Base-by-base conservation (phyloP, 2,888 invertebrate genomes). In the Synergus laeviventris region DNA sequence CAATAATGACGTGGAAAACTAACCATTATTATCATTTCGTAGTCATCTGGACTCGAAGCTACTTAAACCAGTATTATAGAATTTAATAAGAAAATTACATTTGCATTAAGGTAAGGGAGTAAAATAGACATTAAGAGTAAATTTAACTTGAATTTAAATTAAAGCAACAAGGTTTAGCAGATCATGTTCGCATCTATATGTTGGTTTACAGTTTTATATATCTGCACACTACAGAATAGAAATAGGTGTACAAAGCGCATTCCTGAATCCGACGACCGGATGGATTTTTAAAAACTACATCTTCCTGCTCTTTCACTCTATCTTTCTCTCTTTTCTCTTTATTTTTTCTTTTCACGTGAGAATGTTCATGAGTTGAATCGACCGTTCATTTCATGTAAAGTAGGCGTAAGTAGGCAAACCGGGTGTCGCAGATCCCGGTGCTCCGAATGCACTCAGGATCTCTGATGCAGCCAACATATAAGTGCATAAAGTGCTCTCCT, bases 381-480 rank as follows among this genome's bases (percentile, higher is more conserved):
- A 83, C 81, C 84, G 86, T 87, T 84, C 84, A 82, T 84, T 86
- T 85, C 84, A 83, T 80, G 81, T 79, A 82, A 86, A 86, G 87
- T 88, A 88, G 87, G 86, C 87, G 88, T 88, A 88, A 88, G 88
- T 89, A 89, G 88, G 88, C 85, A 89, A 88, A 89, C 88, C 87
- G 87, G 87, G 87, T 87, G 85, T 84, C 85, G 81, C 80, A 80
- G 81, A 78, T 79, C 81, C 80, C 78, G 79, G 76, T 79, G 81
- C 79, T 76, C 79, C 73, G 56, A 74, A 77, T 77, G 73, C 64
- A 70, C 59, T 54, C 60, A 75, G 76, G 64, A 21, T 42, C 70
- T 70, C 45, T 74, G 79, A 81, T 77, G 75, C 73, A 78, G 73
- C 56, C 75, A 62, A 75, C 77, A 79, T 82, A 80, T 80, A 80